phyloP scores from a whole-genome alignment of 2,888 invertebrate genomes.

The Cephus sareptanus region DNA sequence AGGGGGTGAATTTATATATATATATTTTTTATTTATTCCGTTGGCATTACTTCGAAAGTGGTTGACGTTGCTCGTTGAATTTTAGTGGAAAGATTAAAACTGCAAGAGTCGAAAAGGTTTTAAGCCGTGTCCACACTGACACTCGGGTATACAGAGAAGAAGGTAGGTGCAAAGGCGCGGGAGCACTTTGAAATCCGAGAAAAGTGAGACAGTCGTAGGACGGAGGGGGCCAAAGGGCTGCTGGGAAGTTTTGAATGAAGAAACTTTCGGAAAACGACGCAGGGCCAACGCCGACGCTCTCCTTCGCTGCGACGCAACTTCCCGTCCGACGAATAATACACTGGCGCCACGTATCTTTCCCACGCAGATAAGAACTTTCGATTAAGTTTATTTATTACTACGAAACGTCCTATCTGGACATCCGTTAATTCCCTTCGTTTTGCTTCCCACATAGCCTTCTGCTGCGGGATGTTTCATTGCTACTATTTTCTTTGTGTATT shows the following conservation, averaged over 20 bases:
- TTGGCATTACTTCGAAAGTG: background rate
- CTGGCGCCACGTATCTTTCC: slow-evolving; percentile 8
- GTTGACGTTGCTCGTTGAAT: background rate
- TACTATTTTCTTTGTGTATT: background rate
- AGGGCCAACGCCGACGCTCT: background rate
- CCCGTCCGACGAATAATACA: slow-evolving; percentile 6
- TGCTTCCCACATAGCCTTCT: background rate
- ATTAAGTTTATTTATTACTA: slow-evolving; percentile 6
- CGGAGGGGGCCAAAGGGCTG: slow-evolving; percentile 3
- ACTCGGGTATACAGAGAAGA: background rate
- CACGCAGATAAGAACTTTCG: slow-evolving; percentile 9
- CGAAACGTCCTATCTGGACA: slow-evolving; percentile 1
- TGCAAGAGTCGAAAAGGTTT: background rate
- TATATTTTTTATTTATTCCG: background rate
- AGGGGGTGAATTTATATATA: background rate
- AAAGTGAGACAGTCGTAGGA: background rate
- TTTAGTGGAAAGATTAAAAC: background rate
- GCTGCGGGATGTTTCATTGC: background rate
- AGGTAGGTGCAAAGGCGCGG: background rate
- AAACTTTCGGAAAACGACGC: slow-evolving; percentile 17
- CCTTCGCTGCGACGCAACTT: slow-evolving; percentile 2
- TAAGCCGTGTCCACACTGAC: background rate
- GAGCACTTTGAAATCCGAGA: background rate
- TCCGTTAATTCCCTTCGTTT: background rate
- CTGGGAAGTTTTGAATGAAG: slow-evolving; percentile 19